Base-by-base conservation (phyloP, 2,888 invertebrate genomes). In the Crepidodera aurea region DNA sequence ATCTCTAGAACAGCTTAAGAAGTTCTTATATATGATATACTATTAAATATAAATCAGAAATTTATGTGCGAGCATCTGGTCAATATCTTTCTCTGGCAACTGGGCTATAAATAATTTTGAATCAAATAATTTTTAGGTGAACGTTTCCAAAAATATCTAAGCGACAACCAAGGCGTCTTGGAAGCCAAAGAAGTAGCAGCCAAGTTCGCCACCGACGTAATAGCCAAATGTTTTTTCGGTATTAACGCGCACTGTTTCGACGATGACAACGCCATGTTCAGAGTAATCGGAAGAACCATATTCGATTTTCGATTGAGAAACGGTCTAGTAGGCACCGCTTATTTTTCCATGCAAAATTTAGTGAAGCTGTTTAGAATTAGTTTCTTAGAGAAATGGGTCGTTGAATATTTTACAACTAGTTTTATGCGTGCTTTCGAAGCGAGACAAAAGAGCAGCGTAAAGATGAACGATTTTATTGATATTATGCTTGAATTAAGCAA, bases 381-480 rank as follows among this genome's bases (percentile, higher is more conserved):
- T 29, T 74, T 79, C 25, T 22, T 77, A 4, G 74, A 76, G 7
- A 39, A 60, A 10, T 56, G 66, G 29, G 69, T 74, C 2, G 64
- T 70, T 7, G 50, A 69, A 1, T 77, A 76, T 69, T 70, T 82
- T 46, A 34, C 64, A 7, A 64, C 62, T 6, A 70, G 73, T 32
- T 78, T 81, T 34, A 71, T 67, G 54, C 64, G 74, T 0, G 71
- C 77, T 0, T 71, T 80, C 1, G 57, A 68, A 18, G 34, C 15
- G 34, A 69, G n/a, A 68, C 79, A 56, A 51, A 12, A 55, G 55
- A 71, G 34, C 39, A 4, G 58, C 62, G 19, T 50, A 63, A 67
- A 83, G 66, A 82, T 84, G 1, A 85, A 85, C 0, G 86, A 86
- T 72, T 83, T 86, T 66, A 82, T 87, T 3, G 86, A 86, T 73